A percentile compares a stretch with the other conserved stretches of the same genome.
Evolutionary conservation across 2,113 vertebrate species (phyloP).

Genomic region (Onychorhynchus coronatus): DNA sequence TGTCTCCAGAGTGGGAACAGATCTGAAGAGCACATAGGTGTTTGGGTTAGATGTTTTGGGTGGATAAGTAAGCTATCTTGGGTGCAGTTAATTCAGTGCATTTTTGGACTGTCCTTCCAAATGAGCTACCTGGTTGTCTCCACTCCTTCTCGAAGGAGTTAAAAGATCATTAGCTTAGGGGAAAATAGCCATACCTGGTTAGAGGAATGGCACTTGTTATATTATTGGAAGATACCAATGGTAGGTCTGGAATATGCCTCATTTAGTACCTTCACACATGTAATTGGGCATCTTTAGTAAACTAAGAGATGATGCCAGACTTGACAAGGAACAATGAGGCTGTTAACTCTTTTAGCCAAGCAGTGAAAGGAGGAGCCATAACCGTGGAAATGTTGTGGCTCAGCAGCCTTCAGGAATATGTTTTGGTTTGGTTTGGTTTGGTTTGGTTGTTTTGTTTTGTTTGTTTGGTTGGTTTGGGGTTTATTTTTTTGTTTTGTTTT

Average conservation of each 20-base stretch:
- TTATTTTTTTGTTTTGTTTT: too few relatives aligned
- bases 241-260: neutral
- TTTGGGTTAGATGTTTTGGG: neutral
- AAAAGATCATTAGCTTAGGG: neutral
- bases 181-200: neutral
- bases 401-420: neutral
- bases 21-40: neutral
- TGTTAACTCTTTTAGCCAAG: neutral
- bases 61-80: neutral
- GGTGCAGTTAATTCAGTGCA: neutral
- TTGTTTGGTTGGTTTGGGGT: neutral
- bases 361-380: neutral
- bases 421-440: neutral
- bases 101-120: neutral
- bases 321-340: neutral
- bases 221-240: neutral
- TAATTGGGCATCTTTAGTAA: neutral
- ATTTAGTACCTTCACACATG: neutral
- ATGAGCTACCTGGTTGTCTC: neutral
- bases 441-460: too few relatives aligned
- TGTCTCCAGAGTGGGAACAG: neutral
- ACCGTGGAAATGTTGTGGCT: neutral
- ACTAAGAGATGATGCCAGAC: neutral
- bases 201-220: neutral
- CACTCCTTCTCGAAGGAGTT: neutral